These are phyloP conservation scores for Stichopus horrens DNA, from an alignment of 53 echinoderm and acorn worm genomes.

Conservation along the genomic window DNA sequence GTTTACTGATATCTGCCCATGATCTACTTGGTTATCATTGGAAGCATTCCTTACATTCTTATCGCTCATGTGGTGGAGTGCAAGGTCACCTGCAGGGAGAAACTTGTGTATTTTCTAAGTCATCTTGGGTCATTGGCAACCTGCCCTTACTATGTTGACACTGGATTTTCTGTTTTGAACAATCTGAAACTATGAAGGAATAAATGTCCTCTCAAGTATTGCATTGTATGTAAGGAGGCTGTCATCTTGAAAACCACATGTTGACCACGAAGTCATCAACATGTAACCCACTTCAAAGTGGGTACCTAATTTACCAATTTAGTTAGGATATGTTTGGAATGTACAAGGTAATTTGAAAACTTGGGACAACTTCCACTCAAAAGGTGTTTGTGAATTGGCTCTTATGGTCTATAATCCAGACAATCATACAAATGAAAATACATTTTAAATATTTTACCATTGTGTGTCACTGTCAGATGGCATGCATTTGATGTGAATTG, in stretches of 20 bases:
- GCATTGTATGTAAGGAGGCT: no score
- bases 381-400: no score
- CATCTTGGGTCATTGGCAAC: neutral
- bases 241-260: neutral
- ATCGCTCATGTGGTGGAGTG: constrained; percentile 17
- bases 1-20: no score
- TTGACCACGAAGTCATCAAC: neutral
- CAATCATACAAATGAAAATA: no score
- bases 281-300: neutral
- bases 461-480: no score
- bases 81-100: constrained; percentile 34
- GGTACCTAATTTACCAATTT: neutral
- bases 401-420: no score
- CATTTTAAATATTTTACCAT: no score
- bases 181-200: neutral
- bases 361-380: no score
- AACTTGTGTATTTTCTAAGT: neutral
- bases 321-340: neutral
- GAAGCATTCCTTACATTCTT: constrained; percentile 34
- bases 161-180: neutral
- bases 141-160: neutral
- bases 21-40: neutral
- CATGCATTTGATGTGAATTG: no score
- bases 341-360: neutral
- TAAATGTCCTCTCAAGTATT: no score